These are phyloP conservation scores for Drosophila rhopaloa DNA, from an alignment of 1,140 invertebrate genomes.

Conservation along the genomic window DNA sequence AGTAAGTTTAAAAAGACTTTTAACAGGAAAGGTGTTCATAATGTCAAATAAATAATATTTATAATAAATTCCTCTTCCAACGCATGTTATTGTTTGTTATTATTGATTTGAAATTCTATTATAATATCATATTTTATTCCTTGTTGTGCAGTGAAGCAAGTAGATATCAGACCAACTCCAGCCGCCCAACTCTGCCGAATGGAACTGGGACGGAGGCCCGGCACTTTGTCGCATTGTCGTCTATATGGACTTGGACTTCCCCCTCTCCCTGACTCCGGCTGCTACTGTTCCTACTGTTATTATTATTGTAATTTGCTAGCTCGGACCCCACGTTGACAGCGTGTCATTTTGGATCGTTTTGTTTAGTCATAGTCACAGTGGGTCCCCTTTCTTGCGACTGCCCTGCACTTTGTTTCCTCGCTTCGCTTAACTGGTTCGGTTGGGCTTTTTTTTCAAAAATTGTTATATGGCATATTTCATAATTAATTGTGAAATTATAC, in stretches of 20 bases:
- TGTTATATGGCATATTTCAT: slow-evolving; percentile 64
- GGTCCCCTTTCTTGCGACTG: slow-evolving; percentile 7
- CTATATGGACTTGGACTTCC: slow-evolving; percentile 35
- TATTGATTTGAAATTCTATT: no score
- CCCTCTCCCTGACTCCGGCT: slow-evolving; percentile 11
- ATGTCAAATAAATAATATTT: no score
- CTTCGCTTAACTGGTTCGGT: slow-evolving; percentile 31
- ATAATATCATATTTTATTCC: no score
- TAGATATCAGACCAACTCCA: not conserved
- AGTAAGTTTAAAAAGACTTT: no score
- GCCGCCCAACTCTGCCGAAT: not conserved
- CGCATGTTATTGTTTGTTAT: no score
- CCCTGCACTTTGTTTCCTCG: slow-evolving; percentile 22
- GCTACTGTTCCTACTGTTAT: slow-evolving; percentile 79
- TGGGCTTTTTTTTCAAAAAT: slow-evolving; percentile 22
- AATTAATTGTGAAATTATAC: slow-evolving; percentile 81
- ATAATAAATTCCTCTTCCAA: no score
- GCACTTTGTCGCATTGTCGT: slow-evolving; percentile 79
- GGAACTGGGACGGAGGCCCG: slow-evolving; percentile 45
- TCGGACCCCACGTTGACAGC: slow-evolving; percentile 71
- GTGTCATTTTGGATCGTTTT: slow-evolving; percentile 78
- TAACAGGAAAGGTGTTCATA: no score
- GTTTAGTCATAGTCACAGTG: slow-evolving; percentile 73
- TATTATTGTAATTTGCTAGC: slow-evolving; percentile 79
- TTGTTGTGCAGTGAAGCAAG: slow-evolving; percentile 16